A percentile compares a stretch with the other conserved stretches of the same genome.
phyloP scores from a whole-genome alignment of 2,888 invertebrate genomes.

The Vandiemenella viatica region DNA sequence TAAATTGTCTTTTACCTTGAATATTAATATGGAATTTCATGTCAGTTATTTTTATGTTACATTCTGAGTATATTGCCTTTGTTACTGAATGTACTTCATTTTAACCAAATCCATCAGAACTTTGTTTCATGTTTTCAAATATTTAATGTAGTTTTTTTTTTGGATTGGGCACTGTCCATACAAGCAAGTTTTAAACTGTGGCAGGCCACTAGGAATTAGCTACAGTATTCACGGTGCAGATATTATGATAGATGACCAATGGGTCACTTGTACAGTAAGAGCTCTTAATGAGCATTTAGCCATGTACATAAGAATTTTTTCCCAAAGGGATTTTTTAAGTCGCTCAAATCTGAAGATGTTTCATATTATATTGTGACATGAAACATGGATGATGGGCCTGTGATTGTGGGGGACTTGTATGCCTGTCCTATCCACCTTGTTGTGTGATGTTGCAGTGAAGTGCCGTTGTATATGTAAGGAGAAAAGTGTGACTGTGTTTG shows the following conservation, averaged over 20 bases:
- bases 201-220: conserved; percentile 12
- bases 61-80: no score
- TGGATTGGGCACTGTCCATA: conserved; percentile 10
- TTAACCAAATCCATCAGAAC: no score
- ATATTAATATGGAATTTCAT: no score
- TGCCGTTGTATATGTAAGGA: conserved; percentile 4
- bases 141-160: conserved; percentile 4
- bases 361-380: conserved; percentile 12
- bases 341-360: conserved; percentile 15
- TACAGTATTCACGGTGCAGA: conserved; percentile 13
- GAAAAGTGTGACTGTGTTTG: conserved; percentile 3
- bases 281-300: conserved; percentile 10
- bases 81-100: background rate
- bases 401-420: conserved; percentile 15
- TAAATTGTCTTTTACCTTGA: conserved; percentile 2
- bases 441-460: conserved; percentile 9
- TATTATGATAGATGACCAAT: conserved; percentile 6
- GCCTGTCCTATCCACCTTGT: conserved; percentile 14
- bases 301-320: conserved; percentile 12
- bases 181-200: conserved; percentile 12
- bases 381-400: conserved; percentile 11
- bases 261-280: conserved; percentile 9
- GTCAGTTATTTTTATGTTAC: no score
- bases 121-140: no score
- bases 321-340: conserved; percentile 11